Base-by-base conservation (phyloP, 2,797 vertebrate species). In the Gobionotothen gibberifrons region DNA sequence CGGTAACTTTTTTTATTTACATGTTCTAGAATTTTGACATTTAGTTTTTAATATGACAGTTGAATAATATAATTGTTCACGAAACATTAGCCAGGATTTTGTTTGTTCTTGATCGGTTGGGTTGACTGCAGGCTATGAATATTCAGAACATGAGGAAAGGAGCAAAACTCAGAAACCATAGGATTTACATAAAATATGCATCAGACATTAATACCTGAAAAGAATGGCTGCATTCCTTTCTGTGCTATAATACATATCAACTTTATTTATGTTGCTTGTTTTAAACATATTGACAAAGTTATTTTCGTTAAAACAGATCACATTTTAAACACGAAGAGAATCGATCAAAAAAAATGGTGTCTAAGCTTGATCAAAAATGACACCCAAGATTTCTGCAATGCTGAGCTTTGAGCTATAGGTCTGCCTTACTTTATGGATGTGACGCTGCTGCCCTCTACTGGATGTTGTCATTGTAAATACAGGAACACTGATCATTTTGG, bases 361-460 rank as follows among this genome's bases (percentile, higher is more conserved):
- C 32, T 36, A 36, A 36, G 32, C 32, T 36, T 36, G 32, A 36
- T 36, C 32, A 36, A 36, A 36, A 36, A 36, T 36, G 32, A 36
- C 32, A 36, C 8, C 32, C 7, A 36, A 6, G 32, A 36, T 36
- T 36, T 36, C 32, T 36, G 32, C 32, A 36, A 36, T 9, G 32
- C 32, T 36, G 8, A 36, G 32, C 32, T 36, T 36, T 36, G 32
- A 36, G 32, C 32, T 36, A 36, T 9, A 36, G 32, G 32, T n/a
- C 32, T 39, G 69, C 52, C 61, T 19, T 3, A 10, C 21, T 57
- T 62, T 29, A 1, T 21, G 3, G 1, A 26, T 26, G 76, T 67
- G 57, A 56, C 87, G 44, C 75, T 78, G 77, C 86, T 90, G 87
- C 92, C 91, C 86, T 81, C 92, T 91, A 74, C 63, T 87, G 92